These are phyloP conservation scores for Cirrhinus mrigala DNA, from an alignment of 2,797 vertebrate species.

Conservation along the genomic window DNA sequence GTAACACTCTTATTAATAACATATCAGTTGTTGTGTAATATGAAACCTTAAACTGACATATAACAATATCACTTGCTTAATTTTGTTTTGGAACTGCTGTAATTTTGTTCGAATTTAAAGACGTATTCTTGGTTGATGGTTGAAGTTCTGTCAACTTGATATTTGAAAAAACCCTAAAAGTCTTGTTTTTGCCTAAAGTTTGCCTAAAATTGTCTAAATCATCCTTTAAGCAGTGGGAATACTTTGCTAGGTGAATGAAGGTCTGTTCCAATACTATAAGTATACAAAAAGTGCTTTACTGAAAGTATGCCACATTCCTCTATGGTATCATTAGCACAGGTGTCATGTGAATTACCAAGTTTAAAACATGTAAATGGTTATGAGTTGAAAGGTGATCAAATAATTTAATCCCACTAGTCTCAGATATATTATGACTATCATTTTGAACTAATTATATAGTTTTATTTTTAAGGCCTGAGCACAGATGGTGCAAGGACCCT, in stretches of 20 bases:
- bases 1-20: not conserved
- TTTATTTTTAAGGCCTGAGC: too few relatives aligned
- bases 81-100: not conserved
- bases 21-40: not conserved
- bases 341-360: not conserved
- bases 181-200: not conserved
- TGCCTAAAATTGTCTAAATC: not conserved
- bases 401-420: not conserved
- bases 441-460: too few relatives aligned
- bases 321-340: not conserved
- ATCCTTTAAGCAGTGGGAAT: not conserved
- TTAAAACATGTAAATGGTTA: not conserved
- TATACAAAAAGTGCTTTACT: not conserved
- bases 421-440: not conserved
- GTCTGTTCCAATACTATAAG: not conserved
- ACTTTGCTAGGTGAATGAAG: not conserved
- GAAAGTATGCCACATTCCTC: not conserved
- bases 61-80: not conserved
- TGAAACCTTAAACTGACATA: not conserved
- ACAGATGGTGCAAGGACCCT: too few relatives aligned
- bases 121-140: not conserved
- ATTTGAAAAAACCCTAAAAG: not conserved
- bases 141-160: not conserved
- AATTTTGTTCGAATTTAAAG: not conserved
- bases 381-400: not conserved